Conservation (phyloP, 1,140 invertebrate genomes). For the Lamellibrachia luymesi region DNA sequence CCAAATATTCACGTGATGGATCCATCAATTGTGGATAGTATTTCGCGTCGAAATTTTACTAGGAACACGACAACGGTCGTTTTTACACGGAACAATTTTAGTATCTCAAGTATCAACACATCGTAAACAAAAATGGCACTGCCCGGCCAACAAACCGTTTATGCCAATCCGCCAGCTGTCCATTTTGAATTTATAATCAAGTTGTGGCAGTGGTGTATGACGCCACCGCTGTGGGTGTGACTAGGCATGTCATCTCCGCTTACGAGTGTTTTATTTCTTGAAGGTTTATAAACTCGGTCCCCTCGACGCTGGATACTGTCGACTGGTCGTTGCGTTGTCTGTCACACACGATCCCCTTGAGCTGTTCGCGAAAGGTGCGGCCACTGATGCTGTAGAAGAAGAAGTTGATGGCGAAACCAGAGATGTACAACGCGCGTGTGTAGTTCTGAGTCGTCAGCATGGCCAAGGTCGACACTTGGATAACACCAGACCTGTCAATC, state of each 20-base stretch:
- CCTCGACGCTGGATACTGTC: neutral
- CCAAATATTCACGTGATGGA: too few relatives aligned
- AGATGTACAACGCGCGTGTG: conserved; percentile 19
- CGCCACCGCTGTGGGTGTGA: too few relatives aligned
- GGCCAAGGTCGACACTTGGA: neutral
- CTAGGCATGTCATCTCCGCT: too few relatives aligned
- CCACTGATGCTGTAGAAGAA: conserved; percentile 27
- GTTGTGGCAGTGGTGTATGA: too few relatives aligned
- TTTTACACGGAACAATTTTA: too few relatives aligned
- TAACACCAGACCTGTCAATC: neutral
- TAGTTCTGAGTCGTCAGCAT: conserved; percentile 16
- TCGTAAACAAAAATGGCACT: too few relatives aligned
- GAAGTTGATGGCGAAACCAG: conserved; percentile 27
- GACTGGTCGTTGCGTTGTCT: neutral
- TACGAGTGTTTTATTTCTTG: too few relatives aligned
- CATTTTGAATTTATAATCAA: too few relatives aligned
- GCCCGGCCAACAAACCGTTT: neutral
- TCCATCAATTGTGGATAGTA: too few relatives aligned
- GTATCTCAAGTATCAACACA: too few relatives aligned
- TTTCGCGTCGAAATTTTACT: too few relatives aligned
- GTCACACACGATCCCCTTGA: neutral
- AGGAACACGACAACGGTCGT: too few relatives aligned
- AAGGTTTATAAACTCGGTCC: neutral
- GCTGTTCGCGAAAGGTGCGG: conserved; percentile 12
- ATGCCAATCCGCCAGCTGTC: neutral